phyloP scores from a whole-genome alignment of 1,140 invertebrate species.

The Zaprionus ornatus region DNA sequence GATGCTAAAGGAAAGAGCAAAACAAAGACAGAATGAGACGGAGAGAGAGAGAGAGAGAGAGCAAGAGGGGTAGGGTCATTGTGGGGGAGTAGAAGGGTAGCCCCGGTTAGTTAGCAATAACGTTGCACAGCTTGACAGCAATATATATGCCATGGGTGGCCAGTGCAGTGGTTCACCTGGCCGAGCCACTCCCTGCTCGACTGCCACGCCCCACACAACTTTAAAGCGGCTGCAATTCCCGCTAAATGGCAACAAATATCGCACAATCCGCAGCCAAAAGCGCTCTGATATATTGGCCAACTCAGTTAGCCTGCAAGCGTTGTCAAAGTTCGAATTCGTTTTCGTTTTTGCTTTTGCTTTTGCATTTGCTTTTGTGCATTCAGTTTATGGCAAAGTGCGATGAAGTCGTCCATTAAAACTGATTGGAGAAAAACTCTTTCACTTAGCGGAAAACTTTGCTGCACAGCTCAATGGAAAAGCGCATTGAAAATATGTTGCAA shows the following conservation, averaged over 20 bases:
- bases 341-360: constrained; percentile 18
- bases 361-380: background rate
- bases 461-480: constrained; percentile 5
- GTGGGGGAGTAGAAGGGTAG: too few relatives aligned
- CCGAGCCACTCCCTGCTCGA: constrained; percentile 29
- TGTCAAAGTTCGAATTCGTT: background rate
- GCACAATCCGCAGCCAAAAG: background rate
- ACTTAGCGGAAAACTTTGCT: background rate
- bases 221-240: constrained; percentile 38
- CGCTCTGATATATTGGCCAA: constrained; percentile 28
- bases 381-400: background rate
- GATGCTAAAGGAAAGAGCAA: constrained; percentile 8
- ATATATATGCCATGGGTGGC: constrained; percentile 12
- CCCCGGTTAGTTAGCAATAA: constrained; percentile 11
- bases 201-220: constrained; percentile 31
- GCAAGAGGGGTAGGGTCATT: background rate
- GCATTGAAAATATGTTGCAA: background rate
- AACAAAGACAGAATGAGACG: background rate
- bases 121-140: constrained; percentile 34
- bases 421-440: background rate
- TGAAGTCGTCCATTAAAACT: background rate
- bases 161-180: constrained; percentile 24
- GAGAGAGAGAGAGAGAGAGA: background rate
- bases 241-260: constrained; percentile 48
- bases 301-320: constrained; percentile 7